Percentiles rank a stretch among this genome's conserved stretches.
phyloP scores from a whole-genome alignment of 2,113 vertebrate species.

The Paracyprichromis sp. region DNA sequence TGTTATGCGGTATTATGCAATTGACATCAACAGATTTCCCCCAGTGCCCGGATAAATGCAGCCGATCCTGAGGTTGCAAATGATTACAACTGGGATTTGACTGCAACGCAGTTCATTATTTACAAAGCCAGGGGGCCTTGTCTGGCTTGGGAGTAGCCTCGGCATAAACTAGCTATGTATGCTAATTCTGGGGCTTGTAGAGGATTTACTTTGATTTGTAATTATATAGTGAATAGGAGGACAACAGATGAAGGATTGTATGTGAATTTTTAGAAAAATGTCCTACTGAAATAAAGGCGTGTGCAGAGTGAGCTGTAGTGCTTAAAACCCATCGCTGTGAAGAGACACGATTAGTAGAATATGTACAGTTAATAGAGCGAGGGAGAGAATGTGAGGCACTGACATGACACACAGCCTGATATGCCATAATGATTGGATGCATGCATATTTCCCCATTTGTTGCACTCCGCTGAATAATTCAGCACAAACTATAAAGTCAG shows the following conservation, averaged over 20 bases:
- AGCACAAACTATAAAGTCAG: neutral
- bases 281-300: neutral
- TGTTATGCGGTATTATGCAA: neutral
- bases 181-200: neutral
- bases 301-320: neutral
- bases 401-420: neutral
- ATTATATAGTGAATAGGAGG: neutral
- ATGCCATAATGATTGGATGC: neutral
- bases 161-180: neutral
- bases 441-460: neutral
- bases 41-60: neutral
- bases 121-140: neutral
- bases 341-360: neutral
- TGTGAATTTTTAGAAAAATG: neutral
- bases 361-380: neutral
- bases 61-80: neutral
- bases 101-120: conserved; percentile 37
- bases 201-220: neutral
- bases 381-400: neutral
- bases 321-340: neutral
- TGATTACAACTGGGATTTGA: conserved; percentile 43
- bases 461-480: conserved; percentile 35
- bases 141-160: neutral
- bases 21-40: conserved; percentile 2
- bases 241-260: neutral